These are phyloP conservation scores for Ochropacha duplaris DNA, from an alignment of 2,888 invertebrate species.

Conservation along the genomic window DNA sequence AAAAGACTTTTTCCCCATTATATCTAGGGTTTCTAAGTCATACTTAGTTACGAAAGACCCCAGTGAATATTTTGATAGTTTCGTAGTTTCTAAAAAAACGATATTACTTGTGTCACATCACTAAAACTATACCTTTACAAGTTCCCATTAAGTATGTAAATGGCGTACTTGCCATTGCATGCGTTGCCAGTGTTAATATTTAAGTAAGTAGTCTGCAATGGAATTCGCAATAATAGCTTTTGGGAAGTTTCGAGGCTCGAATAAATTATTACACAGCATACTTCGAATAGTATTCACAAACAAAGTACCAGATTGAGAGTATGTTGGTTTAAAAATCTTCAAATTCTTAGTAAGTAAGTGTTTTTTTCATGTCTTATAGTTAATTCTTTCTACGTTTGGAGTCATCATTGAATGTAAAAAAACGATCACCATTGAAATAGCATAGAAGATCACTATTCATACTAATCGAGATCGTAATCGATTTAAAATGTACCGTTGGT, in stretches of 20 bases:
- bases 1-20: too few relatives aligned
- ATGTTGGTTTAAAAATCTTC: neutral
- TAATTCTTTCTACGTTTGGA: too few relatives aligned
- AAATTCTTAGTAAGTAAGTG: neutral
- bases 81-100: too few relatives aligned
- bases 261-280: neutral
- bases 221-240: neutral
- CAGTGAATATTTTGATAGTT: too few relatives aligned
- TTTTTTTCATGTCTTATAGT: too few relatives aligned
- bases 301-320: neutral
- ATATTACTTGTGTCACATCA: neutral
- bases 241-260: neutral
- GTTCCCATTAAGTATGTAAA: neutral
- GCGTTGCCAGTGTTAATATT: neutral
- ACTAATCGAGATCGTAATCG: too few relatives aligned
- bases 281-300: neutral
- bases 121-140: neutral
- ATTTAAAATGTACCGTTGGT: too few relatives aligned
- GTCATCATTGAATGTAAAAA: too few relatives aligned
- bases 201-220: neutral
- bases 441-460: too few relatives aligned
- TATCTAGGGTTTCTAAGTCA: too few relatives aligned
- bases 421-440: too few relatives aligned
- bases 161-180: neutral
- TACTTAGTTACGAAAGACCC: too few relatives aligned